Evolutionary conservation across 2,888 invertebrate species (phyloP), one percentile per base, ranked within the genome.

Genomic region (Zele albiditarsus): DNA sequence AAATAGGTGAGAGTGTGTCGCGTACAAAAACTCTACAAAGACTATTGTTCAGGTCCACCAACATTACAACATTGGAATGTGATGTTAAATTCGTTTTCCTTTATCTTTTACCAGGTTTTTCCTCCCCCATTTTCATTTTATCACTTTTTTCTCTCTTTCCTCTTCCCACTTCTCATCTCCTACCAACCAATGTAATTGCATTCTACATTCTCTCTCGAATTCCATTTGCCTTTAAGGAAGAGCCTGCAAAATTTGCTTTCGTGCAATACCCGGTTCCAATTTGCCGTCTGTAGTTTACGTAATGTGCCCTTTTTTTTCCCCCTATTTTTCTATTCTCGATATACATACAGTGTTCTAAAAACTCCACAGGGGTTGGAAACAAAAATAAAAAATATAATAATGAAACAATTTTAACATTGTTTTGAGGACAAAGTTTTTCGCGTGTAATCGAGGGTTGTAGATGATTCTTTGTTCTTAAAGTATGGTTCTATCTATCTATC

Each of bases 271-370:
- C 60, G 28, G 27, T 60, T 60, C 60, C 60, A 28, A 60, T 60
- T 28, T 60, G 28, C 25, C 28, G 53, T 53, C 53, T 53, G n/a
- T 53, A 53, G 53, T 53, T 53, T 53, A 53, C 20, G 20, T 53
- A 53, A 53, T 60, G 62, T 53, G 70, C 42, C 49, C 49, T 28
- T 62, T 70, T 58, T 62, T 20, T 71, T 62, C 62, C 25, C 25
- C 46, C 62, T 46, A 62, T 71, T 62, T 28, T n/a, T 46, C 46
- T 46, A 46, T 46, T 46, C 14, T 16, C n/a, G 4, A 16, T 46
- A 8, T 38, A 38, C 10, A 38, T 12, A 42, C 42, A 70, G 33
- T 27, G 46, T 71, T 62, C 62, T 62, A 46, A 28, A 28, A 60
- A 6, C 69, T 69, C 16, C 38, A 53, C 8, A 53, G 20, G 20